Evolutionary conservation across 2,113 vertebrate genomes (phyloP).

Genomic region (Lamprotornis superbus): DNA sequence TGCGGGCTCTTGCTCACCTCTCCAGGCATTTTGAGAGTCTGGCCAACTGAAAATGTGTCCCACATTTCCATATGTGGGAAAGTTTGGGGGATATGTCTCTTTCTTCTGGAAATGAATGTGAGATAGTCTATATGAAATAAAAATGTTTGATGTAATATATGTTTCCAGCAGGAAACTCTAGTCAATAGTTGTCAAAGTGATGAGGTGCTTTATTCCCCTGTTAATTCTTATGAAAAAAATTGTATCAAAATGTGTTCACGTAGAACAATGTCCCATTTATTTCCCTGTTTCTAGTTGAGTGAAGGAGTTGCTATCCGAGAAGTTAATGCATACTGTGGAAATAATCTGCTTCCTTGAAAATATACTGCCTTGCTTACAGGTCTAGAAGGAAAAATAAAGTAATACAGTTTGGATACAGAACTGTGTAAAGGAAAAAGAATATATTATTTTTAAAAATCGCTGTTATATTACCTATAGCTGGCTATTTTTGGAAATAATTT

Average conservation of each 20-base stretch:
- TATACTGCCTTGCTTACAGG: neutral
- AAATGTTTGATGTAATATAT: neutral
- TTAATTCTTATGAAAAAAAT: neutral
- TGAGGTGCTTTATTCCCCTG: conserved; percentile 8
- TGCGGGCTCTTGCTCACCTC: neutral
- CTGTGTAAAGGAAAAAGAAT: neutral
- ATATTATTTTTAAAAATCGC: neutral
- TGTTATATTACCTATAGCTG: neutral
- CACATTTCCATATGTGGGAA: conserved; percentile 21
- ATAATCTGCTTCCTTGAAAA: neutral
- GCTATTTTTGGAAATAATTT: neutral
- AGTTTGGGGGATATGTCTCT: neutral
- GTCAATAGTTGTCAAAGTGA: conserved; percentile 29
- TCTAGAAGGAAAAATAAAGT: neutral
- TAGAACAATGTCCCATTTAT: conserved; percentile 19
- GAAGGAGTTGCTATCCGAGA: neutral
- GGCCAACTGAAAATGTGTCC: neutral
- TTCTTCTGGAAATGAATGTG: neutral
- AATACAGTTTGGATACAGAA: neutral
- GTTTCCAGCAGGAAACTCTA: conserved; percentile 34
- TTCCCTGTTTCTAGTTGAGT: neutral
- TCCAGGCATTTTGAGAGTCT: neutral
- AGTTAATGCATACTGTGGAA: neutral
- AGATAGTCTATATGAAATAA: neutral
- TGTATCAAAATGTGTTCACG: neutral